Conservation (phyloP, 2,888 invertebrate genomes). For the Dolichomitus sp. region DNA sequence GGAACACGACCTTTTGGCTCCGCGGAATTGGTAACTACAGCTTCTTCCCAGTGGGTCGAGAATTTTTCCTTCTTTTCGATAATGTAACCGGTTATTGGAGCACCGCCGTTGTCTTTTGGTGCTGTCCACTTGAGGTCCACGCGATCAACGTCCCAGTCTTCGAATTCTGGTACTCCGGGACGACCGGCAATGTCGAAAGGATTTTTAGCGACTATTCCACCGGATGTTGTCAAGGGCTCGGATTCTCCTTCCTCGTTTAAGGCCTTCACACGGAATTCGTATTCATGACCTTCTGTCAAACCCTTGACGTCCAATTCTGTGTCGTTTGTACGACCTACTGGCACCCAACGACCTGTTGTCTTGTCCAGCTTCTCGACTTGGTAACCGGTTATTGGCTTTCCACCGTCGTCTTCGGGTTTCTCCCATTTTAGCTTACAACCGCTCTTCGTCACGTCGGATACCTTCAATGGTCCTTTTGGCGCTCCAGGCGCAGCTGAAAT, state of each 20-base stretch:
- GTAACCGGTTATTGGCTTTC: constrained; percentile 97
- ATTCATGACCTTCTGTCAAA: constrained; percentile 96
- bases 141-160: constrained; percentile 96
- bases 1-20: constrained; percentile 94
- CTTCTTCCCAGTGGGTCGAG: constrained; percentile 93
- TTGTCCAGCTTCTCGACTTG: constrained; percentile 97
- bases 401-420: constrained; percentile 98
- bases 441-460: constrained; percentile 95
- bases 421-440: constrained; percentile 97
- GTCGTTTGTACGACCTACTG: constrained; percentile 95
- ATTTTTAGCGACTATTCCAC: constrained; percentile 97
- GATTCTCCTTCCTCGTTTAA: constrained; percentile 98
- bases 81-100: constrained; percentile 94
- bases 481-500: constrained; percentile 91
- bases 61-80: constrained; percentile 96
- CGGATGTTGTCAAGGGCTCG: constrained; percentile 97
- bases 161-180: constrained; percentile 94
- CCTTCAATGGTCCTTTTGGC: constrained; percentile 96
- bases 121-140: constrained; percentile 95
- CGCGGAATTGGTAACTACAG: constrained; percentile 89
- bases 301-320: constrained; percentile 96
- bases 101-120: constrained; percentile 93
- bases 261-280: constrained; percentile 97
- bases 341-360: constrained; percentile 97
- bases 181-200: constrained; percentile 96